Evolutionary conservation across 2,888 invertebrate species (phyloP).

Genomic region (Dryomyza anilis): DNA sequence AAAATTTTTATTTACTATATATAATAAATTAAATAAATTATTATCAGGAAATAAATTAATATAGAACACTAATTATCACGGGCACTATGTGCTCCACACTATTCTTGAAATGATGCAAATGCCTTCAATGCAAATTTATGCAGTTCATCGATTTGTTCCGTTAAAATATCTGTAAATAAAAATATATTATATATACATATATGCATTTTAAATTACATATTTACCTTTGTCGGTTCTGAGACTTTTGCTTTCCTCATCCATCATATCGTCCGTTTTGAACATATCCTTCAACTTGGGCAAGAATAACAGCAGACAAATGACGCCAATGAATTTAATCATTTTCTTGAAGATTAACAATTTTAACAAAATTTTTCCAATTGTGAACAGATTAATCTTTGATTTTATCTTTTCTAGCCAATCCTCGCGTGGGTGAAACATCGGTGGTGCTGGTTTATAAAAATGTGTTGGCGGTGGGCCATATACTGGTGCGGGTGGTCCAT

Average conservation of each 20-base stretch:
- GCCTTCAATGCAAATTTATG: slow-evolving; percentile 62
- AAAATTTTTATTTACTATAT: no score
- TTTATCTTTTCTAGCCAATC: slow-evolving; percentile 68
- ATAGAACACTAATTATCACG: slow-evolving; percentile 2
- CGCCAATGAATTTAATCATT: slow-evolving; percentile 78
- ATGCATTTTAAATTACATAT: slow-evolving; percentile 8
- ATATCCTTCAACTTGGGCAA: slow-evolving; percentile 69
- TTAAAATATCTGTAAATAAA: slow-evolving; percentile 48
- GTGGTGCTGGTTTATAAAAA: slow-evolving; percentile 41
- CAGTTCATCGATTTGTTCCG: slow-evolving; percentile 62
- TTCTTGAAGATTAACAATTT: slow-evolving; percentile 82
- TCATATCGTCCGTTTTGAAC: slow-evolving; percentile 45
- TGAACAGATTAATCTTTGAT: slow-evolving; percentile 73
- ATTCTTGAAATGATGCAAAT: slow-evolving; percentile 5
- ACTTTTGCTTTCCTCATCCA: slow-evolving; percentile 49
- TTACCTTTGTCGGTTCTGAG: slow-evolving; percentile 49
- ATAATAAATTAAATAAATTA: slow-evolving; percentile 4
- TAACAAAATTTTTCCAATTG: slow-evolving; percentile 74
- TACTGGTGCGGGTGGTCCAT: slow-evolving; percentile 57
- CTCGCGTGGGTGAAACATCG: slow-evolving; percentile 47
- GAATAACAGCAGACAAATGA: slow-evolving; percentile 76
- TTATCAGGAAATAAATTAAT: neutral
- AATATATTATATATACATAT: neutral
- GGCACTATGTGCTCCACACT: neutral
- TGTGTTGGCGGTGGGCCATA: slow-evolving; percentile 63